Percentiles rank a stretch among this genome's conserved stretches.
These are phyloP conservation scores for Chrysolina americana DNA, from an alignment of 2,888 invertebrate genomes.

Conservation along the genomic window DNA sequence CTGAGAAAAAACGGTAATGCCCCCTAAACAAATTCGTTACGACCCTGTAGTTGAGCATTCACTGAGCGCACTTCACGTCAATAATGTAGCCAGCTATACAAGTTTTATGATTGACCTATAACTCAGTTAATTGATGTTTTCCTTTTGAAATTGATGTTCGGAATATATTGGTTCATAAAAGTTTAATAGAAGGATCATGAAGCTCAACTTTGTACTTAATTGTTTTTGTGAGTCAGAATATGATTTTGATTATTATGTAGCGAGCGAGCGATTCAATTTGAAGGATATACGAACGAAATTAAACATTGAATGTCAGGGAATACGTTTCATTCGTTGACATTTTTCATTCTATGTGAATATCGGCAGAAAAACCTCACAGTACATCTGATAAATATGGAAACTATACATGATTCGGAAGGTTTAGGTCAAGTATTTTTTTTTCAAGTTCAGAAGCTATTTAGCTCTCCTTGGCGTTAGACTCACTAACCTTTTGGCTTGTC, in stretches of 20 bases:
- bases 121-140: constrained; percentile 8
- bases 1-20: neutral
- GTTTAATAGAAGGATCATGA: neutral
- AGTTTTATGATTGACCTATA: neutral
- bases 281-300: too few species aligned
- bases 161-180: neutral
- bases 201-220: neutral
- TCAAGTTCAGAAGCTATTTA: too few species aligned
- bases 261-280: too few species aligned
- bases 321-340: too few species aligned
- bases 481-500: too few species aligned
- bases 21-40: neutral
- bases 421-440: too few species aligned
- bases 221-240: neutral
- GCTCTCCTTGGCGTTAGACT: too few species aligned
- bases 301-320: too few species aligned
- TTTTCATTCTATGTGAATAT: too few species aligned
- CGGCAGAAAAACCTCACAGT: too few species aligned
- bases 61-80: neutral
- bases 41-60: neutral
- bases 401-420: too few species aligned
- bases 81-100: neutral
- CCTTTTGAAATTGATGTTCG: neutral
- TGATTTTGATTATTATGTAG: neutral
- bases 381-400: too few species aligned